Base-by-base conservation (phyloP, 2,113 vertebrate species). In the Recurvirostra avosetta region DNA sequence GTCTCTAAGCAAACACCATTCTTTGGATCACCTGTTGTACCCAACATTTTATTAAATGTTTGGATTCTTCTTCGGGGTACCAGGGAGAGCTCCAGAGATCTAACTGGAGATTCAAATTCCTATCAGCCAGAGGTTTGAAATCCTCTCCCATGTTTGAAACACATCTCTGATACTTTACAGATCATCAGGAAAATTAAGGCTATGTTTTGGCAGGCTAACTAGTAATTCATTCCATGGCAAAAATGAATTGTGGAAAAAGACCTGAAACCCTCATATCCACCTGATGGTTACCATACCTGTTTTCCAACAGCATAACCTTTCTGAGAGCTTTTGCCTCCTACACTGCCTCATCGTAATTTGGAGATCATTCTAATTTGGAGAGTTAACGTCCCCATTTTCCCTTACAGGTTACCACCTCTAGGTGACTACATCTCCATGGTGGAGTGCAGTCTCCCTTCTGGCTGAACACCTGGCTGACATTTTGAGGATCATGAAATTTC, bases 41-140 rank as follows among this genome's bases (percentile, higher is more conserved):
- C 43, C 29, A 47, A 19, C 3, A 17, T 52, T 65, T 52, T 13
- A 68, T 53, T 66, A 85, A 84, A 85, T 20, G 7, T 15, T 88
- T 25, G 0, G 40, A 2, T 49, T 87, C n/a, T 88, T 61, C 47
- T 47, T n/a, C 80, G 19, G 12, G 25, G 17, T 52, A 61, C 21
- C 15, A 5, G 4, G 21, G 12, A 81, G 22, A 75, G 7, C 27
- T 47, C 41, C 71, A 79, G 29, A 3, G 4, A 49, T 59, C 8
- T 49, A 36, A 55, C 20, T 45, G 30, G 34, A 70, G 5, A 50
- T 45, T 12, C 0, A 1, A 11, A 32, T 49, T 68, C 10, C 2
- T 29, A 30, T 20, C 25, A 49, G 19, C 13, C 47, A 49, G 8
- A 41, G 14, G 43, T 73, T 9, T 45, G 43, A 71, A 90, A 73